Conservation (phyloP, 2,113 vertebrate species). For the Bolborhynchus lineola region DNA sequence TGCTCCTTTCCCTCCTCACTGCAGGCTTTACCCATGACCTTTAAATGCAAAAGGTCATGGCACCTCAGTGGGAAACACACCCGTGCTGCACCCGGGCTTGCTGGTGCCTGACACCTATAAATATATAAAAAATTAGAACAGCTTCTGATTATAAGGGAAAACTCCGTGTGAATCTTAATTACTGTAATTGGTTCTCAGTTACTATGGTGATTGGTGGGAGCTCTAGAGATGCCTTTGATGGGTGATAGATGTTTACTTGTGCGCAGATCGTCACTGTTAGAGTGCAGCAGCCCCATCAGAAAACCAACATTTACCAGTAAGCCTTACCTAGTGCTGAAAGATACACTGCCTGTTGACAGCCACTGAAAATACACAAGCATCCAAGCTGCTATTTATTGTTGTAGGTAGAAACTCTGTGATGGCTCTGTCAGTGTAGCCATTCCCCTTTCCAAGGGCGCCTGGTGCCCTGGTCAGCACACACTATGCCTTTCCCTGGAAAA, state of each 20-base stretch:
- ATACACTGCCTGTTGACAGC: neutral
- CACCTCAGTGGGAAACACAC: neutral
- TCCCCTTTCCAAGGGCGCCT: neutral
- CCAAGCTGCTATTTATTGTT: fast-evolving
- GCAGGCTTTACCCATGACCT: neutral
- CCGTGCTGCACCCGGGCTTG: neutral
- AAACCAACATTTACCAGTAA: neutral
- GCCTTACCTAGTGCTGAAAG: neutral
- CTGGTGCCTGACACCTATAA: neutral
- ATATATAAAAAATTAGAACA: slow-evolving; percentile 29
- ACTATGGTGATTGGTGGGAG: slow-evolving; percentile 46
- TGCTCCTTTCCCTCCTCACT: neutral
- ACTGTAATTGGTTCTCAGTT: slow-evolving; percentile 41
- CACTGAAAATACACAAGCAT: fast-evolving
- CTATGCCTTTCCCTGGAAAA: neutral
- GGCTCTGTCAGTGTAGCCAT: fast-evolving
- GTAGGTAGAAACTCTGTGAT: fast-evolving
- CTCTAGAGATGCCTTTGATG: neutral
- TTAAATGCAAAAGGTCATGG: fast-evolving
- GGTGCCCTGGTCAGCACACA: no score
- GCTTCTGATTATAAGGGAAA: slow-evolving; percentile 40
- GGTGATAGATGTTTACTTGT: slow-evolving; percentile 6
- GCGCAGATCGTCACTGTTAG: neutral
- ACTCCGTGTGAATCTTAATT: slow-evolving; percentile 46
- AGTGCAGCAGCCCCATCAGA: neutral